A percentile compares a stretch with the other conserved stretches of the same genome.
Conservation (phyloP, 1,140 invertebrate genomes). For the Elymnias hypermnestra region DNA sequence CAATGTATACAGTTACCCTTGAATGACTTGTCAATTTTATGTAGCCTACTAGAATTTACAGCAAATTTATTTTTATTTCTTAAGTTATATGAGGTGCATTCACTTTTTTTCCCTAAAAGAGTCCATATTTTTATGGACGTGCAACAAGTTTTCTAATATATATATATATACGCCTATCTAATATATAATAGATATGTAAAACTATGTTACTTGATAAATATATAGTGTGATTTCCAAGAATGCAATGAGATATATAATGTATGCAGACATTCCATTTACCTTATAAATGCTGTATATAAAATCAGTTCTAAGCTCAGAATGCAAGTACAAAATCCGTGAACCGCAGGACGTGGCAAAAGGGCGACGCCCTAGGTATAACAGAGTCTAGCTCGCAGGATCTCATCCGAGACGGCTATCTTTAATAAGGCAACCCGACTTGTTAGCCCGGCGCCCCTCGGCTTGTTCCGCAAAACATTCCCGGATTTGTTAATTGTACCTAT, state of each 20-base stretch:
- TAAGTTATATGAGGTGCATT: neutral
- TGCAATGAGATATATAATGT: too few relatives aligned
- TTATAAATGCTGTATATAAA: slow-evolving; percentile 1
- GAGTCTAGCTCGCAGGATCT: slow-evolving; percentile 27
- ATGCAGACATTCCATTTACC: neutral
- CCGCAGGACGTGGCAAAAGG: slow-evolving; percentile 37
- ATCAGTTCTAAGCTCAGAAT: slow-evolving; percentile 16
- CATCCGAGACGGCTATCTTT: slow-evolving; percentile 34
- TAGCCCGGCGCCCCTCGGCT: slow-evolving; percentile 4
- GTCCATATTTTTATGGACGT: too few relatives aligned
- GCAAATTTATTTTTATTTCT: too few relatives aligned
- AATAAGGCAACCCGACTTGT: slow-evolving; percentile 26
- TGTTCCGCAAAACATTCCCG: slow-evolving; percentile 14
- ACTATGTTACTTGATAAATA: too few relatives aligned
- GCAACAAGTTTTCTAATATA: too few relatives aligned
- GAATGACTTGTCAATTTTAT: too few relatives aligned
- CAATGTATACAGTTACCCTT: too few relatives aligned
- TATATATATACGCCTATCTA: too few relatives aligned
- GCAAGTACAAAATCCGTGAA: slow-evolving; percentile 29
- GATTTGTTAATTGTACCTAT: slow-evolving; percentile 16
- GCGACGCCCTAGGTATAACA: slow-evolving; percentile 36
- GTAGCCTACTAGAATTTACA: too few relatives aligned
- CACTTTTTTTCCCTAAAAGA: too few relatives aligned
- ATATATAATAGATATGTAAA: too few relatives aligned
- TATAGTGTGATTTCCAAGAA: too few relatives aligned